A percentile compares a stretch with the other conserved stretches of the same genome.
These are phyloP conservation scores for Crotophaga sulcirostris DNA, from an alignment of 2,113 vertebrate genomes.

Conservation along the genomic window DNA sequence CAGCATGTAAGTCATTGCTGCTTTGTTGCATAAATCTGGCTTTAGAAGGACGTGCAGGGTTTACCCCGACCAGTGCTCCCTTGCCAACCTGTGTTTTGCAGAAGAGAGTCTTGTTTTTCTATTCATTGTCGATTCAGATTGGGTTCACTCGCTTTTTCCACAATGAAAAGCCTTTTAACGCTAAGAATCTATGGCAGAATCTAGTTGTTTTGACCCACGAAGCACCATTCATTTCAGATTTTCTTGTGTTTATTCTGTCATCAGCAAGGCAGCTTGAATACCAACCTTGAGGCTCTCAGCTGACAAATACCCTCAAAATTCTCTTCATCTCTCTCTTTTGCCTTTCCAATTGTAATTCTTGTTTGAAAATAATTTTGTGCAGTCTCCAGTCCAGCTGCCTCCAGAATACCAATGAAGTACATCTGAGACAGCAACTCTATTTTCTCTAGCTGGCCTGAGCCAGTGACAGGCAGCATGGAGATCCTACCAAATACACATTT, in stretches of 20 bases:
- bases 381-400: constrained; percentile 25
- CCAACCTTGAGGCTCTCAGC: constrained; percentile 6
- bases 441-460: neutral
- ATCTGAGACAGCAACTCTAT: neutral
- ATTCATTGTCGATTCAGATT: neutral
- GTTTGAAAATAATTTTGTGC: constrained; percentile 61
- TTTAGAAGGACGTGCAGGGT: neutral
- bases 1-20: neutral
- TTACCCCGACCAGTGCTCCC: neutral
- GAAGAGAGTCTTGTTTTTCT: neutral
- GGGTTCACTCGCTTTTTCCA: neutral
- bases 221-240: constrained; percentile 13
- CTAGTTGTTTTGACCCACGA: neutral
- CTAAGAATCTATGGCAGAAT: neutral
- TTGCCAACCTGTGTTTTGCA: neutral
- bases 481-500: neutral
- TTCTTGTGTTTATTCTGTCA: neutral
- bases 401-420: constrained; percentile 49
- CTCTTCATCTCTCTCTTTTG: constrained; percentile 11
- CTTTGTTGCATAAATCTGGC: neutral
- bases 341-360: constrained; percentile 49
- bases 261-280: neutral
- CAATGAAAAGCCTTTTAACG: neutral
- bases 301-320: constrained; percentile 33
- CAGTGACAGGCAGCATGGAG: neutral